Conservation (phyloP, 2,797 vertebrate species). For the Melanogrammus aeglefinus region DNA sequence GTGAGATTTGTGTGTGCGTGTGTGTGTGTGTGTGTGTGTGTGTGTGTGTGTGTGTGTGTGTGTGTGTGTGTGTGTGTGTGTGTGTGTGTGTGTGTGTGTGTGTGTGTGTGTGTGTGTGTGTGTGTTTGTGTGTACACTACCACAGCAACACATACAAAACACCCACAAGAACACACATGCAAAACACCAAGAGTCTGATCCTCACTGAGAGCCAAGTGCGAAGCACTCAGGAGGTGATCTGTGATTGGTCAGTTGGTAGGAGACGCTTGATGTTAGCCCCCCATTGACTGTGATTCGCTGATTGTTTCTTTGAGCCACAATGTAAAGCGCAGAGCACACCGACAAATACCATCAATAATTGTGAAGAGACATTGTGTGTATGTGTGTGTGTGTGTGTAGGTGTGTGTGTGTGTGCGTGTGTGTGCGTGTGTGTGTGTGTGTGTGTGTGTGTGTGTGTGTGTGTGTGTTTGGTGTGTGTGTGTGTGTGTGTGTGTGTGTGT, state of each 20-base stretch:
- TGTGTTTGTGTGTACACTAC: not conserved
- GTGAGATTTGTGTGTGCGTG: too few species aligned
- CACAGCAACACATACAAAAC: not conserved
- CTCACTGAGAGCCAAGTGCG: not conserved
- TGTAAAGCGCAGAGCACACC: not conserved
- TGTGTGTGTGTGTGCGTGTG: too few species aligned
- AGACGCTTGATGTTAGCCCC: not conserved
- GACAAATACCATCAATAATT: not conserved
- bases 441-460: not conserved
- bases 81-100: too few species aligned
- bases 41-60: too few species aligned
- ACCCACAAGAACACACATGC: not conserved
- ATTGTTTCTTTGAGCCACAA: too few species aligned
- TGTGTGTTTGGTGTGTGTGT: not conserved
- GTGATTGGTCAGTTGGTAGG: not conserved
- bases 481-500: not conserved
- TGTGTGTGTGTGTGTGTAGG: too few species aligned
- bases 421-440: not conserved
- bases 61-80: too few species aligned
- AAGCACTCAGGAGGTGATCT: not conserved
- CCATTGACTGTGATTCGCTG: too few species aligned
- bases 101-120: too few species aligned
- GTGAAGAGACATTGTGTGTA: too few species aligned
- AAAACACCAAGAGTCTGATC: not conserved
- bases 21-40: too few species aligned